Evolutionary conservation across 2,888 invertebrate species (phyloP).

Genomic region (Malacosoma neustria): DNA sequence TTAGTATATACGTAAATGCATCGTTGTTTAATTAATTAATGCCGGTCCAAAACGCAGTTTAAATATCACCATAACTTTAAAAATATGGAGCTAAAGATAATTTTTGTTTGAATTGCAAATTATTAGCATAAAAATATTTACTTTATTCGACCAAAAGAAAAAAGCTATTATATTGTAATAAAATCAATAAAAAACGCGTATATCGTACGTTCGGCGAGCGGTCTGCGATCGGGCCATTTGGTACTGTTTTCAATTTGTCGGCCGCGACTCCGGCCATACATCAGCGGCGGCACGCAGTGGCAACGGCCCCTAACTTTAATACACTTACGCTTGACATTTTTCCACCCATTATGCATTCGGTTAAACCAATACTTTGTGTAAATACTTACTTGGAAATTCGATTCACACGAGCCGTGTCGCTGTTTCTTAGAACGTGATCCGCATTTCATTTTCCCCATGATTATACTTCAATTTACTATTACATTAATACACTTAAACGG

Average conservation of each 20-base stretch:
- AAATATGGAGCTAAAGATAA: slow-evolving; percentile 1
- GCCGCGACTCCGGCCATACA: slow-evolving; percentile 36
- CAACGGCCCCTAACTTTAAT: slow-evolving; percentile 52
- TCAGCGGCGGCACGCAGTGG: slow-evolving; percentile 50
- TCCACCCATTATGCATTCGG: slow-evolving; percentile 60
- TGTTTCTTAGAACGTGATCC: slow-evolving; percentile 21
- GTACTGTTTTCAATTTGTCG: slow-evolving; percentile 64
- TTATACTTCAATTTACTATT: not conserved
- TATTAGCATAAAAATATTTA: no score
- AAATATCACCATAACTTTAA: slow-evolving; percentile 12
- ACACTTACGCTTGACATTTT: slow-evolving; percentile 65
- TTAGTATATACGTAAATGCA: no score
- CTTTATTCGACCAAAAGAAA: no score
- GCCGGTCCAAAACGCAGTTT: no score
- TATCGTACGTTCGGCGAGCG: slow-evolving; percentile 30
- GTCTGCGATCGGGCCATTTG: slow-evolving; percentile 57
- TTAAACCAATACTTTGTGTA: slow-evolving; percentile 47
- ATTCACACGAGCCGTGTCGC: slow-evolving; percentile 21
- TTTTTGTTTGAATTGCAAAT: not conserved
- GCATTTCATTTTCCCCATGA: slow-evolving; percentile 9
- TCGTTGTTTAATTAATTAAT: no score
- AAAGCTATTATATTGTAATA: slow-evolving; percentile 4
- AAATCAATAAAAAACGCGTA: slow-evolving; percentile 14
- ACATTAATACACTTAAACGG: not conserved
- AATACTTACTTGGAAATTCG: slow-evolving; percentile 40